Base-by-base conservation (phyloP, 2,113 vertebrate species). In the Ameiurus melas region DNA sequence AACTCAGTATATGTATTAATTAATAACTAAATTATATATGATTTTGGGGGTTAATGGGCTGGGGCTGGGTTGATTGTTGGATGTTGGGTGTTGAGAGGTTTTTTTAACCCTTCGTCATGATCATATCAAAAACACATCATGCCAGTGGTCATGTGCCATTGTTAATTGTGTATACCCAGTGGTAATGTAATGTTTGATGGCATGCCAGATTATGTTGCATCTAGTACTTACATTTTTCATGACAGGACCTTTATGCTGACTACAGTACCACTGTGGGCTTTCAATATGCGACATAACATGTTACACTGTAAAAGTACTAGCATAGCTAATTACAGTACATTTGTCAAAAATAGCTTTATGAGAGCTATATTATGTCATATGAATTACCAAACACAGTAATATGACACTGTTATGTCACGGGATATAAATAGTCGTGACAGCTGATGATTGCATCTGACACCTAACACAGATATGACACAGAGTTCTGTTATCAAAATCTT, bases 321-420 rank as follows among this genome's bases (percentile, higher is more conserved):
- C 77, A 78, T n/a, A 27, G 43, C 19, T 51, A 78, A 78, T 78
- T 78, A 14, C 43, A 51, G 75, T 78, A 78, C 43, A 51, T 51
- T 27, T 78, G 43, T 51, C n/a, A 27, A 78, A 78, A 78, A 78
- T 51, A 78, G 75, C 53, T 39, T 36, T 6, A 60, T 60, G 55
- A 82, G 33, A 82, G 80, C 33, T 60, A 39, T 12, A 55, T 79
- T 79, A 53, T 57, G n/a, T 82, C 57, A 82, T 39, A 82, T 33
- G 8, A 81, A 57, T 81, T 17, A 20, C 78, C 30, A 20, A 8
- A 80, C 30, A 30, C 0, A 1, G 30, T 58, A 22, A 58, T 4
- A 36, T 60, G 55, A 58, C n/a, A 57, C 10, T 7, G 55, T 36
- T 82, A 13, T 82, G 30, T 62, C n/a, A 62, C 80, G 13, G 57